Evolutionary conservation across 2,113 vertebrate genomes (phyloP).

Genomic region (Canis aureus): DNA sequence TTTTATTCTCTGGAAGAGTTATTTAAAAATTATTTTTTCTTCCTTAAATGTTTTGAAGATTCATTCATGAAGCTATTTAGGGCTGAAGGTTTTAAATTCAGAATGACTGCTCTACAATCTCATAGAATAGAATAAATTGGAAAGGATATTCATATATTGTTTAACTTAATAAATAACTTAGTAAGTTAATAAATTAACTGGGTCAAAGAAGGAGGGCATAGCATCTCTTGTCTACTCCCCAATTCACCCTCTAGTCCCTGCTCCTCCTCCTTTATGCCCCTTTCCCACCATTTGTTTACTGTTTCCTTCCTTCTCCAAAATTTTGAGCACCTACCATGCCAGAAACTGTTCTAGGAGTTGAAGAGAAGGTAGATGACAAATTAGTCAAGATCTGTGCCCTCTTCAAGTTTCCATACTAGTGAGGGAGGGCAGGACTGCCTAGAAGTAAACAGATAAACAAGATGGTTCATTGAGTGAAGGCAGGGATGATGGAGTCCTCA

Average conservation of each 20-base stretch:
- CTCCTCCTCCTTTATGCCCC: not conserved
- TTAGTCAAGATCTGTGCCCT: not conserved
- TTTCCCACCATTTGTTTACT: not conserved
- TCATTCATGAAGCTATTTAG: not conserved
- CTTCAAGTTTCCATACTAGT: not conserved
- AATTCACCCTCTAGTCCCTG: not conserved
- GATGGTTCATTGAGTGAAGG: not conserved
- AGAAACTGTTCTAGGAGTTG: not conserved
- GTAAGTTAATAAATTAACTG: not conserved
- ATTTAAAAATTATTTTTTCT: not conserved
- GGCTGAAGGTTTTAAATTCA: not conserved
- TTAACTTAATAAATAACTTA: not conserved
- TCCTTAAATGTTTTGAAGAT: not conserved
- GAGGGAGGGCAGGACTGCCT: too few relatives aligned
- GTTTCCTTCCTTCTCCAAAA: not conserved
- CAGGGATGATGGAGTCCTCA: too few relatives aligned
- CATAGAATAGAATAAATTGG: not conserved
- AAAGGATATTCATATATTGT: not conserved
- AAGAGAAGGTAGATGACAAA: not conserved
- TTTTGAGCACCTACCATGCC: not conserved
- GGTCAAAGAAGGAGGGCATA: not conserved
- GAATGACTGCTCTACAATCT: not conserved
- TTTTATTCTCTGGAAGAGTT: not conserved
- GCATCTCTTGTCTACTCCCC: not conserved
- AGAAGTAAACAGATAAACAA: not conserved